Percentiles rank a stretch among this genome's conserved stretches.
Evolutionary conservation across 1,140 invertebrate species (phyloP).

Genomic region (Oncopeltus fasciatus): DNA sequence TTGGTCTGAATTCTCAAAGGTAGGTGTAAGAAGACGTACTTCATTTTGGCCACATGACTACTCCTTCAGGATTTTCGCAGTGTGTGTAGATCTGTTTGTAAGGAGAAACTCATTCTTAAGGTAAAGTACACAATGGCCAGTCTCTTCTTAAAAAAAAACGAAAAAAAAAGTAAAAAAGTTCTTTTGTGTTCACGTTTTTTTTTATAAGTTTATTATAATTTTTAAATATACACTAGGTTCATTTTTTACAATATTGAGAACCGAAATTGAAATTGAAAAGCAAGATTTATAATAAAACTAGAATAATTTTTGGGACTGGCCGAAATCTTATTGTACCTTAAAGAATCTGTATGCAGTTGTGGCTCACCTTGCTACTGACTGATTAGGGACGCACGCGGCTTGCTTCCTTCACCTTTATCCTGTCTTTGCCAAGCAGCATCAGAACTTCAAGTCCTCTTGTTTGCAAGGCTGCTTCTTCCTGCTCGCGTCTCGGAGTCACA

Average conservation of each 20-base stretch:
- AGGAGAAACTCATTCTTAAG: conserved; percentile 12
- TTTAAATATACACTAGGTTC: too few relatives aligned
- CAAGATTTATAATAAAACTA: not conserved
- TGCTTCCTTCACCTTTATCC: not conserved
- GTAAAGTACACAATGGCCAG: conserved; percentile 18
- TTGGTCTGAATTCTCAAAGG: conserved; percentile 17
- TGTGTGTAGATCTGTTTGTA: conserved; percentile 15
- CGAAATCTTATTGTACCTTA: conserved; percentile 8
- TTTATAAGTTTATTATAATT: too few relatives aligned
- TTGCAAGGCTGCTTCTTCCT: not conserved
- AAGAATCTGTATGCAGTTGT: not conserved
- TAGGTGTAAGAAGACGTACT: conserved; percentile 13
- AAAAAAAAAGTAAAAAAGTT: not conserved
- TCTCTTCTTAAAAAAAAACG: conserved; percentile 11
- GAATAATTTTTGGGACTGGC: not conserved
- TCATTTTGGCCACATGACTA: not conserved
- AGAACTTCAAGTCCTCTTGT: not conserved
- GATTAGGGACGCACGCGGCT: not conserved
- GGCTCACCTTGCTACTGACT: not conserved
- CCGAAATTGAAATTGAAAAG: not conserved
- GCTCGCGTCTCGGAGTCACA: conserved; percentile 8
- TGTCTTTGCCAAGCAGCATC: too few relatives aligned
- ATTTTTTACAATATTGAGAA: not conserved
- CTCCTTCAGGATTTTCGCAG: not conserved
- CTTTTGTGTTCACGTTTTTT: too few relatives aligned